Percentiles rank a stretch among this genome's conserved stretches.
Evolutionary conservation across 2,888 invertebrate species (phyloP).

Genomic region (Gnatocerus cornutus): DNA sequence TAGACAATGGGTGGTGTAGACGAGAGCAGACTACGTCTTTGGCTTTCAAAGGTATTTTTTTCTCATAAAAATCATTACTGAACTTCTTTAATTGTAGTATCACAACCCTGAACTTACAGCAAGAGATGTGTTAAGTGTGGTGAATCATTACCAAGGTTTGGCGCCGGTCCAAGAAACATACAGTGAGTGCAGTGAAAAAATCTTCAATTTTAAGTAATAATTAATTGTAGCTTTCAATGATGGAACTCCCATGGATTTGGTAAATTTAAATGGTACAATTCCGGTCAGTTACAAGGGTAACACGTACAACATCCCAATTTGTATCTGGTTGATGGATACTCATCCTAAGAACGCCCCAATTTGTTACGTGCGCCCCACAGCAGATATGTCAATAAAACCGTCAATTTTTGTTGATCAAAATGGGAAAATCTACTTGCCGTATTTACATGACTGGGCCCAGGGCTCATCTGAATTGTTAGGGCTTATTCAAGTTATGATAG

Average conservation of each 20-base stretch:
- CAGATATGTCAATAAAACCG: conserved; percentile 95
- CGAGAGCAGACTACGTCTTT: conserved; percentile 72
- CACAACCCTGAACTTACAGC: conserved; percentile 79
- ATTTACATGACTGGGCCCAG: conserved; percentile 94
- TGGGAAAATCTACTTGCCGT: conserved; percentile 97
- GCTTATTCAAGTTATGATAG: conserved; percentile 92
- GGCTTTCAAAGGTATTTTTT: conserved; percentile 72
- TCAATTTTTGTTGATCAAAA: conserved; percentile 95
- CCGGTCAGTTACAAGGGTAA: conserved; percentile 92
- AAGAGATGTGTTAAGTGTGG: conserved; percentile 79
- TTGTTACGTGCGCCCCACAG: conserved; percentile 94
- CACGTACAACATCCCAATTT: conserved; percentile 96
- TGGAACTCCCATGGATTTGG: conserved; percentile 85
- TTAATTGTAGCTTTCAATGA: conserved; percentile 86
- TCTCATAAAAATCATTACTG: neutral
- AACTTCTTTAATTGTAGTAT: conserved; percentile 74
- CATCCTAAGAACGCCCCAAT: conserved; percentile 98
- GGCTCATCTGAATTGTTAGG: conserved; percentile 90
- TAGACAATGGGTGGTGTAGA: conserved; percentile 64
- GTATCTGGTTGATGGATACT: conserved; percentile 97
- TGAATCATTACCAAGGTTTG: conserved; percentile 79
- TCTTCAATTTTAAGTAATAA: neutral
- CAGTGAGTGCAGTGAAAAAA: conserved; percentile 73
- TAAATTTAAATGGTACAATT: conserved; percentile 92
- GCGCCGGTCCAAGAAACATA: conserved; percentile 79